A percentile compares a stretch with the other conserved stretches of the same genome.
Evolutionary conservation across 2,888 invertebrate genomes (phyloP).

Genomic region (Pandemis corylana): DNA sequence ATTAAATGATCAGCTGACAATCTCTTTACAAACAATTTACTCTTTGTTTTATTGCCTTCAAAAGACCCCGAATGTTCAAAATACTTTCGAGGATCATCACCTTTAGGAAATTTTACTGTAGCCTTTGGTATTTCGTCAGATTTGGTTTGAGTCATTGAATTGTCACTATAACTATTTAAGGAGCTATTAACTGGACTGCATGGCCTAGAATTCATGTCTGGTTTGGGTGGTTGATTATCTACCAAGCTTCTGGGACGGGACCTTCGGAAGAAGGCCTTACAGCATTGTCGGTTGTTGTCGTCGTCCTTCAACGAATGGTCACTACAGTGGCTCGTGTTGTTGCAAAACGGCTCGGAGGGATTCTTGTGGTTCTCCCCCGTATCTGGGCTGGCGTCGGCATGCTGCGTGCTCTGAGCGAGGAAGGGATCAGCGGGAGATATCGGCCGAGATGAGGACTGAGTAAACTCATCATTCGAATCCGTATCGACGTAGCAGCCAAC

Average conservation of each 20-base stretch:
- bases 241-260: constrained; percentile 77
- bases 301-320: constrained; percentile 64
- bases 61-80: constrained; percentile 80
- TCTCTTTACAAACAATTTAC: constrained; percentile 78
- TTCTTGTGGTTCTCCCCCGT: constrained; percentile 57
- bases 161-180: constrained; percentile 68
- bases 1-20: constrained; percentile 81
- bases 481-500: constrained; percentile 82
- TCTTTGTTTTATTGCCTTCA: constrained; percentile 77
- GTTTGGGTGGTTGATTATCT: constrained; percentile 66
- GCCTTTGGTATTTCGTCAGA: constrained; percentile 78
- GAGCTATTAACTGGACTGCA: constrained; percentile 74
- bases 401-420: constrained; percentile 73
- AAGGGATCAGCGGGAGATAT: constrained; percentile 81
- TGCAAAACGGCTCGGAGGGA: constrained; percentile 58
- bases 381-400: constrained; percentile 61
- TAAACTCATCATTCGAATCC: constrained; percentile 78
- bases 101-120: constrained; percentile 74
- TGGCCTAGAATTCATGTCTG: constrained; percentile 65
- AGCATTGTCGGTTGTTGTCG: constrained; percentile 72
- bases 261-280: constrained; percentile 75
- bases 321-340: constrained; percentile 56
- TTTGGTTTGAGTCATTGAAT: constrained; percentile 70
- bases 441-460: constrained; percentile 74
- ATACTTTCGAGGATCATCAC: constrained; percentile 69